Percentiles rank a stretch among this genome's conserved stretches.
phyloP scores from a whole-genome alignment of 2,888 invertebrate species.

The Drosophila anceps region DNA sequence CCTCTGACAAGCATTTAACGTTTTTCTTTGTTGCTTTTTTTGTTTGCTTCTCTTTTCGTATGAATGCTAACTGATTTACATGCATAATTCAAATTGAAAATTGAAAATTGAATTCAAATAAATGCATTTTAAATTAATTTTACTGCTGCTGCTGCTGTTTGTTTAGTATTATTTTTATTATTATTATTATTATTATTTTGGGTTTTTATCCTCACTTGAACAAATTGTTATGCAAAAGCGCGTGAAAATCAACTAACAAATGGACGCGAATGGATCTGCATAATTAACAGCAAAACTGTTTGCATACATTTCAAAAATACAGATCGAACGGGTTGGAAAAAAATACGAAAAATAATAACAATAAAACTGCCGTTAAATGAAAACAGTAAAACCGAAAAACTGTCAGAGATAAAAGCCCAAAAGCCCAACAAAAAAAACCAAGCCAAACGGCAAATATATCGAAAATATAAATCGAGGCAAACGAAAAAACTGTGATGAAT shows the following conservation, averaged over 20 bases:
- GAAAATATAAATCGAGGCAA: constrained; percentile 35
- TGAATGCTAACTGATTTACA: constrained; percentile 52
- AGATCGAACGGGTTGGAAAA: constrained; percentile 1
- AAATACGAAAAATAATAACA: constrained; percentile 16
- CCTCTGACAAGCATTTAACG: constrained; percentile 11
- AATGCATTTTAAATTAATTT: constrained; percentile 66
- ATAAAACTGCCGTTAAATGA: constrained; percentile 33
- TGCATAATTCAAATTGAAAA: constrained; percentile 70
- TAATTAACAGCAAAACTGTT: constrained; percentile 70
- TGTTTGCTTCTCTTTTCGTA: background rate
- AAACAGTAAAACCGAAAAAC: constrained; percentile 8
- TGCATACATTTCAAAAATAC: constrained; percentile 49
- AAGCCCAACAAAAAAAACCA: background rate
- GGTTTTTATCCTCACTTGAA: constrained; percentile 24
- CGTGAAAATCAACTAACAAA: constrained; percentile 75
- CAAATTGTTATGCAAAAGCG: constrained; percentile 77
- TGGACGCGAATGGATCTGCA: constrained; percentile 61
- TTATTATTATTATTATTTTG: constrained; percentile 2
- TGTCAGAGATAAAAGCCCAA: constrained; percentile 1
- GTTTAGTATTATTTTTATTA: constrained; percentile 3
- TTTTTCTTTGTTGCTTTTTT: no score
- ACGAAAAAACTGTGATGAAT: constrained; percentile 14
- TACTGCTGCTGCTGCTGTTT: constrained; percentile 13
- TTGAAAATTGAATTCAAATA: constrained; percentile 68
- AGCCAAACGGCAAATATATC: constrained; percentile 36